A percentile compares a stretch with the other conserved stretches of the same genome.
Evolutionary conservation across 2,797 vertebrate species (phyloP).

Genomic region (Sebastes matsubarae): DNA sequence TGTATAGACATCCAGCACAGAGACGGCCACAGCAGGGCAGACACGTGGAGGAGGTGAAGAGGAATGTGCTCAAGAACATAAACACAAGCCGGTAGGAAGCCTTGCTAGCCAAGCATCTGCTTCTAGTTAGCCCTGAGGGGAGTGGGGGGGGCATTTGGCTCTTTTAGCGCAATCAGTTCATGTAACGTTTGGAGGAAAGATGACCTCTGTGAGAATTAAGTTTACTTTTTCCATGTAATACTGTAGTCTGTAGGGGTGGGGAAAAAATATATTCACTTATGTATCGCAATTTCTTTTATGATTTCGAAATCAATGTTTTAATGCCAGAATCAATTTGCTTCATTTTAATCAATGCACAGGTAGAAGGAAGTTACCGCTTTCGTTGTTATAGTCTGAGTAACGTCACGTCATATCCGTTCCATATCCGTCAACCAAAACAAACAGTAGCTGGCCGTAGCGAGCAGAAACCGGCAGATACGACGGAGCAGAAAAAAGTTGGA

Average conservation of each 20-base stretch:
- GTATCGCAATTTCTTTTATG: too few species aligned
- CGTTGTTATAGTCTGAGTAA: too few species aligned
- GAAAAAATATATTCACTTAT: too few species aligned
- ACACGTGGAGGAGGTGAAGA: slow-evolving; percentile 68
- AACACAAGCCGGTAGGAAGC: slow-evolving; percentile 68
- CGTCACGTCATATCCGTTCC: too few species aligned
- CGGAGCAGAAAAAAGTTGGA: too few species aligned
- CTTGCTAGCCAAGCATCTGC: slow-evolving; percentile 68
- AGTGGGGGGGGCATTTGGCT: slow-evolving; percentile 19
- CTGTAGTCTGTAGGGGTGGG: neutral
- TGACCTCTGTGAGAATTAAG: slow-evolving; percentile 37
- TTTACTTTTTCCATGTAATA: neutral
- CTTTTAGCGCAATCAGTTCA: slow-evolving; percentile 31
- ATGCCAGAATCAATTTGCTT: too few species aligned
- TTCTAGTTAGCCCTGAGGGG: slow-evolving; percentile 56
- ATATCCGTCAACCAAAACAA: too few species aligned
- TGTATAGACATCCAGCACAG: slow-evolving; percentile 55
- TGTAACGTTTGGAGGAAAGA: slow-evolving; percentile 27
- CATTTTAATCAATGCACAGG: too few species aligned
- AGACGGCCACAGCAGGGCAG: slow-evolving; percentile 63
- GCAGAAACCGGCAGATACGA: too few species aligned
- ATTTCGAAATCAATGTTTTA: too few species aligned
- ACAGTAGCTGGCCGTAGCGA: too few species aligned
- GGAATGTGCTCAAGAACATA: slow-evolving; percentile 76
- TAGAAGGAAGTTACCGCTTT: too few species aligned